These are phyloP conservation scores for Trichogramma evanescens DNA, from an alignment of 2,888 invertebrate genomes.

Conservation along the genomic window DNA sequence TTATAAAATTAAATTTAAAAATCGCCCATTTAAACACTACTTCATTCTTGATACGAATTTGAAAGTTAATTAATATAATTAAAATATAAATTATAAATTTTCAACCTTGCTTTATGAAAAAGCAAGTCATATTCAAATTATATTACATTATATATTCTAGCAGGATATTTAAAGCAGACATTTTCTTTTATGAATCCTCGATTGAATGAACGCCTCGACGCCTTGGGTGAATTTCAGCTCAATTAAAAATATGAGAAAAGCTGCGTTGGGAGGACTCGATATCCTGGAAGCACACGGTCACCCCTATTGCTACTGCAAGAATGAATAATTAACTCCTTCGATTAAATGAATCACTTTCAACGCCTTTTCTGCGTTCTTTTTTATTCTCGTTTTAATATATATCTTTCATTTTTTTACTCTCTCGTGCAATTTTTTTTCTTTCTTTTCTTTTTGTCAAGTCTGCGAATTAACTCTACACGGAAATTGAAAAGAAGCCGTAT, in stretches of 20 bases:
- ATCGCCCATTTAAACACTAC: conserved; percentile 35
- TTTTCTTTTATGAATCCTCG: no score
- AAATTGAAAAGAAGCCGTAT: conserved; percentile 15
- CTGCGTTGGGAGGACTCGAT: conserved; percentile 14
- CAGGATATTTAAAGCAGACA: no score
- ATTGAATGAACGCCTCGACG: conserved; percentile 13
- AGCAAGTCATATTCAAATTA: no score
- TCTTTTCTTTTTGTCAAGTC: conserved; percentile 13
- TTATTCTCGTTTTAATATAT: not conserved
- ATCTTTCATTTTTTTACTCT: not conserved
- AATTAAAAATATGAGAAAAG: conserved; percentile 24
- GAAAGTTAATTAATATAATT: not conserved
- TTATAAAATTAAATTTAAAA: not conserved
- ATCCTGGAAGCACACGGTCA: conserved; percentile 3
- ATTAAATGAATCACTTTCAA: conserved; percentile 29
- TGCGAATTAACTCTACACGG: conserved; percentile 20
- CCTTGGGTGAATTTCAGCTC: conserved; percentile 19
- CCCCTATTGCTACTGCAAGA: conserved; percentile 15
- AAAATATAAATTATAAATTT: not conserved
- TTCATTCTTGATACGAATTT: not conserved
- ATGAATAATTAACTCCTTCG: conserved; percentile 32
- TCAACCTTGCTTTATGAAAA: not conserved
- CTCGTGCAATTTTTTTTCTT: not conserved
- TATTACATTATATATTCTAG: no score
- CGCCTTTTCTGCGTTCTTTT: conserved; percentile 14